These are phyloP conservation scores for Lasiommata megera DNA, from an alignment of 2,888 invertebrate species.

Conservation along the genomic window DNA sequence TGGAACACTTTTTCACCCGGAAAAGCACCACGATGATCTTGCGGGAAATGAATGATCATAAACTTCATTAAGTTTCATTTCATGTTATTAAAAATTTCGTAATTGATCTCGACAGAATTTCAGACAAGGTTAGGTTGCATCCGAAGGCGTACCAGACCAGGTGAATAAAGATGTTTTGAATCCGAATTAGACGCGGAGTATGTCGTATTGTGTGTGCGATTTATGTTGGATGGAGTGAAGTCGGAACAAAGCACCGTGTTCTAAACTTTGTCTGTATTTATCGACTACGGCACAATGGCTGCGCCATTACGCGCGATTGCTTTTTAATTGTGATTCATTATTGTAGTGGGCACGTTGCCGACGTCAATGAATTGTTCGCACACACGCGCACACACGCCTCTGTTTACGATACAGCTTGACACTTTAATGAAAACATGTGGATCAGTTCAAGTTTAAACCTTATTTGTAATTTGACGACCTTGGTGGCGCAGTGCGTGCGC, in stretches of 20 bases:
- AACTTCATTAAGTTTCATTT: no score
- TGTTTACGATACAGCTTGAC: not conserved
- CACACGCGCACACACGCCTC: not conserved
- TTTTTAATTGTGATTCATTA: conserved; percentile 15
- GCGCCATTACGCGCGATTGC: conserved; percentile 8
- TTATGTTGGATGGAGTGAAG: not conserved
- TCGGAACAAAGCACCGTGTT: not conserved
- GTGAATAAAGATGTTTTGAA: no score
- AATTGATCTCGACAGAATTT: no score
- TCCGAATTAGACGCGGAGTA: no score
- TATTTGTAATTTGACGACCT: not conserved
- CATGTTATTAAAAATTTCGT: no score
- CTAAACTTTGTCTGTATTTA: conserved; percentile 1
- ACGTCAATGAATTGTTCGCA: conserved; percentile 10
- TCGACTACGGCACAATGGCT: not conserved
- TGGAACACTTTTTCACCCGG: no score
- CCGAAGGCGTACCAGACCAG: no score
- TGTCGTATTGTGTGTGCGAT: no score
- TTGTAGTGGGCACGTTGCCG: conserved; percentile 4
- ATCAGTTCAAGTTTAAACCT: not conserved
- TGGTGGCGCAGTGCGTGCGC: no score
- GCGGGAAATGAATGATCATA: no score
- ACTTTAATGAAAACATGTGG: conserved; percentile 7
- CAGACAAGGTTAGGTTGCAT: no score
- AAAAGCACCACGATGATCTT: no score